Percentiles rank a stretch among this genome's conserved stretches.
Evolutionary conservation across 2,113 vertebrate species (phyloP).

Genomic region (Dicentrarchus labrax): DNA sequence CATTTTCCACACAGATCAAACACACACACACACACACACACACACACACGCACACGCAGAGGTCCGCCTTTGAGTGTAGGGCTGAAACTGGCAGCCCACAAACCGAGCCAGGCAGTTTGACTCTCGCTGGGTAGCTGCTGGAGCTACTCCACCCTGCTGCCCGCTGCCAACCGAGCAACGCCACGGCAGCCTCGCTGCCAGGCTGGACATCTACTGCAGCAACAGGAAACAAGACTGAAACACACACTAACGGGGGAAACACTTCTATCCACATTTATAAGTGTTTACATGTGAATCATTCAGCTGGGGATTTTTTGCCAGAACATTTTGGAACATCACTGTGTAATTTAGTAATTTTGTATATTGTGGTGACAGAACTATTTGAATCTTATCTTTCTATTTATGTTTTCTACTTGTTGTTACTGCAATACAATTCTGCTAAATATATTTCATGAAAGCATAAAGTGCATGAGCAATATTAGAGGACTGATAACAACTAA

Average conservation of each 20-base stretch:
- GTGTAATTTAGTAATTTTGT: background rate
- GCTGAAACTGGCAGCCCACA: conserved; percentile 21
- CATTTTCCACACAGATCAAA: too few species aligned
- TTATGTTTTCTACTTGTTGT: background rate
- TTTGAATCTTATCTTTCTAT: background rate
- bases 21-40: background rate
- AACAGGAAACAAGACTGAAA: background rate
- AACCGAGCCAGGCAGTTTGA: conserved; percentile 54
- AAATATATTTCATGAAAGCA: background rate
- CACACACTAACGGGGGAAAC: background rate
- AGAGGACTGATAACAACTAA: background rate
- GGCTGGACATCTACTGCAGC: conserved; percentile 8
- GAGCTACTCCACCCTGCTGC: conserved; percentile 57
- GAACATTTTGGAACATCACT: background rate
- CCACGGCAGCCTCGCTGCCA: conserved; percentile 11
- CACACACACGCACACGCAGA: conserved; percentile 5
- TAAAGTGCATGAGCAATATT: background rate
- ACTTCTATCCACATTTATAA: background rate
- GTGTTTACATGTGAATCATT: background rate
- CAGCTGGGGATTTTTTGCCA: background rate
- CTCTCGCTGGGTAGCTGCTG: conserved; percentile 54
- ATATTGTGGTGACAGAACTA: background rate
- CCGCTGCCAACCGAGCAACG: conserved; percentile 37
- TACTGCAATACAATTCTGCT: background rate
- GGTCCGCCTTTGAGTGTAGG: background rate